Evolutionary conservation across 2,888 invertebrate genomes (phyloP).

Genomic region (Kuschelorhynchus macadamiae): DNA sequence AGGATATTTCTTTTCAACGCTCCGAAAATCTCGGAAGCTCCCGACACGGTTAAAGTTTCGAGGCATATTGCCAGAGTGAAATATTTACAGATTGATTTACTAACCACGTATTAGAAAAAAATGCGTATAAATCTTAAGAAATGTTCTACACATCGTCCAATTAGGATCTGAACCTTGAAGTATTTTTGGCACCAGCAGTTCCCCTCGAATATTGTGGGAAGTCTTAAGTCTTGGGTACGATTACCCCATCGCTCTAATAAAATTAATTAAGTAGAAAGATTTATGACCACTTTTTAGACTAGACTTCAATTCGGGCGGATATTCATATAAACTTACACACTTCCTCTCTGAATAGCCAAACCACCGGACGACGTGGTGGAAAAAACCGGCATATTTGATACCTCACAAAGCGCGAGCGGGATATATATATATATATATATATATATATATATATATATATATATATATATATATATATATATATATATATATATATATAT

Average conservation of each 20-base stretch:
- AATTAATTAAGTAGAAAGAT: slow-evolving; percentile 22
- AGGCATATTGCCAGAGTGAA: no score
- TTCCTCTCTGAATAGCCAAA: slow-evolving; percentile 19
- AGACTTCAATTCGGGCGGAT: slow-evolving; percentile 18
- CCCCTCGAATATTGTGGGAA: slow-evolving; percentile 20
- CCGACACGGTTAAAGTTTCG: no score
- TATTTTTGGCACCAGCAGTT: slow-evolving; percentile 7
- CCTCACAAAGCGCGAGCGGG: no score
- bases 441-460: no score
- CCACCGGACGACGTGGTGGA: no score
- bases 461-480: no score
- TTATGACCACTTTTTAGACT: slow-evolving; percentile 20
- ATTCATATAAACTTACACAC: slow-evolving; percentile 24
- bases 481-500: no score
- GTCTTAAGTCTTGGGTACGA: slow-evolving; percentile 5
- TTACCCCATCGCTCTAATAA: slow-evolving; percentile 22
- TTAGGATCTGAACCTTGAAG: slow-evolving; percentile 9
- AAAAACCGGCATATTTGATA: no score
- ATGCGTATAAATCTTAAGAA: no score
- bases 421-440: no score
- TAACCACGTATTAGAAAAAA: not conserved
- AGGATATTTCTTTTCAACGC: no score
- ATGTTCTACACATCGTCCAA: slow-evolving; percentile 6
- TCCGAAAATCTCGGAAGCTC: no score
- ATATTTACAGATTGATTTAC: not conserved